These are phyloP conservation scores for Strigops habroptila DNA, from an alignment of 2,113 vertebrate genomes.

Conservation along the genomic window DNA sequence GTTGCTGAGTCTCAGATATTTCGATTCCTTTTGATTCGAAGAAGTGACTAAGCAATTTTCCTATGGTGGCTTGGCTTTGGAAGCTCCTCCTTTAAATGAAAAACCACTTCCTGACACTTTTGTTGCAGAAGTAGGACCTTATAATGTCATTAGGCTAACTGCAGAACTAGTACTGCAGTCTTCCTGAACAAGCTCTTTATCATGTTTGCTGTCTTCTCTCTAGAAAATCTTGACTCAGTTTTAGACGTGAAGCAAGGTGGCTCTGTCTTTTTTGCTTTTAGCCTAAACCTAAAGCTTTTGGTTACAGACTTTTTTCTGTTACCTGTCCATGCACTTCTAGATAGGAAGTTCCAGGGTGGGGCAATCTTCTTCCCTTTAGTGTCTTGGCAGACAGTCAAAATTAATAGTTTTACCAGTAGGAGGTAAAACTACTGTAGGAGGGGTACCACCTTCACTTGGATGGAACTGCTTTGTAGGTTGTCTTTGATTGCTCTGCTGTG, in stretches of 20 bases:
- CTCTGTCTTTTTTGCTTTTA: neutral
- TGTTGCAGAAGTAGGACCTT: neutral
- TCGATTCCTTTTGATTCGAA: rapidly evolving
- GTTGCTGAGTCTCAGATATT: neutral
- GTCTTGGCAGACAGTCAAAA: neutral
- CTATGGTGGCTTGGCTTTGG: neutral
- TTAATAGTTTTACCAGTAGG: rapidly evolving
- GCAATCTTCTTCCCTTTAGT: neutral
- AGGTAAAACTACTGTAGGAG: rapidly evolving
- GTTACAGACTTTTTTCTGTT: neutral
- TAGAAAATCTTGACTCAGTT: neutral
- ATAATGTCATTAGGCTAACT: neutral
- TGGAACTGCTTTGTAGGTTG: neutral
- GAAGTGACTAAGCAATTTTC: neutral
- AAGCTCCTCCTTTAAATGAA: neutral
- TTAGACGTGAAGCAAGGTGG: neutral
- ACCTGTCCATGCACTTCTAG: neutral
- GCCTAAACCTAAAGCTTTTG: neutral
- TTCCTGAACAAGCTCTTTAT: neutral
- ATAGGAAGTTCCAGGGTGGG: neutral
- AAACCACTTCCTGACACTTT: neutral
- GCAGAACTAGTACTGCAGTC: neutral
- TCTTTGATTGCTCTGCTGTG: neutral
- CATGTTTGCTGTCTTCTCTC: neutral
- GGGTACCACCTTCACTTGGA: neutral